Evolutionary conservation across 1,140 invertebrate species (phyloP).

Genomic region (Trichonephila clavipes): DNA sequence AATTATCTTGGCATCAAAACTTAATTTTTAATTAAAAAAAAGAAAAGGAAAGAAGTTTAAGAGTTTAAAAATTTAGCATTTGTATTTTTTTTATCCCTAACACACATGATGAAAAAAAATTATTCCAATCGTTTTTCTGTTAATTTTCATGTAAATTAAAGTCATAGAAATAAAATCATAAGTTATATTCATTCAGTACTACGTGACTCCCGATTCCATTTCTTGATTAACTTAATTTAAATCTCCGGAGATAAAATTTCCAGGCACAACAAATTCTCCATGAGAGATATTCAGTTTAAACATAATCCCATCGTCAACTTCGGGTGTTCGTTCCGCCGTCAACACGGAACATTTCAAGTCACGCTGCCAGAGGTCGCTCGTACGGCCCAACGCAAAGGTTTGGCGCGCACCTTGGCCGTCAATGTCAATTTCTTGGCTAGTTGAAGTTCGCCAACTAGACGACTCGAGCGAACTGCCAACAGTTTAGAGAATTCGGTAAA

Average conservation of each 20-base stretch:
- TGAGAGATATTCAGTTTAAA: background rate
- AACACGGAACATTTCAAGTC: conserved; percentile 5
- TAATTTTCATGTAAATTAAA: no score
- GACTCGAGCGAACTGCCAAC: background rate
- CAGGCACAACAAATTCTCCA: no score
- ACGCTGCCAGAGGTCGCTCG: background rate
- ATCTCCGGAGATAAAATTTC: background rate
- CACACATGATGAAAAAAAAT: no score
- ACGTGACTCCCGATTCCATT: background rate
- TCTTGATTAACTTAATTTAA: background rate
- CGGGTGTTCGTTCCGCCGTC: background rate
- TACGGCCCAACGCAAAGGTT: background rate
- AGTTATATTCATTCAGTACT: background rate
- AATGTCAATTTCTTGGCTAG: background rate
- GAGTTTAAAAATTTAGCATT: no score
- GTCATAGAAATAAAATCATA: no score
- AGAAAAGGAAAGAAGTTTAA: no score
- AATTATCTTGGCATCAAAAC: no score
- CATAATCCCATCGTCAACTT: background rate
- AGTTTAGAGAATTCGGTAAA: background rate
- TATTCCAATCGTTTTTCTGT: no score
- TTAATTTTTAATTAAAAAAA: no score
- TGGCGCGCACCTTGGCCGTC: background rate
- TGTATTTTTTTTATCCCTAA: no score
- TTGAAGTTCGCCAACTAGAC: background rate